Conservation (phyloP, 35 echinoderm and acorn worm species). For the Heliocidaris tuberculata region DNA sequence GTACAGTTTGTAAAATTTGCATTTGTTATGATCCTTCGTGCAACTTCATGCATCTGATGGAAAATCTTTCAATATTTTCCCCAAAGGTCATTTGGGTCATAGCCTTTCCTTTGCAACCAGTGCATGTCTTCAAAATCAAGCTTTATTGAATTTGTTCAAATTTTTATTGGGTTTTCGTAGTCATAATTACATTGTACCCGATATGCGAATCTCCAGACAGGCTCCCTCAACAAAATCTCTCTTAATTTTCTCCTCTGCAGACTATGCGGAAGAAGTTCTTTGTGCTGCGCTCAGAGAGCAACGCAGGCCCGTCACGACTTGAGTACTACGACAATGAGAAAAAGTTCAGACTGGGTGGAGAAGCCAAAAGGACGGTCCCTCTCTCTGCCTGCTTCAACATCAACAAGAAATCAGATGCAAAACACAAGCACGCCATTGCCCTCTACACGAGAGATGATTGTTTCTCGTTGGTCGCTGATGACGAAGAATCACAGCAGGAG, state of each 20-base stretch:
- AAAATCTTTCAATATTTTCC: too few relatives aligned
- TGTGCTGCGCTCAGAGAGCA: slow-evolving; percentile 77
- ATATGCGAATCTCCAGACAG: background rate
- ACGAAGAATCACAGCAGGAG: slow-evolving; percentile 75
- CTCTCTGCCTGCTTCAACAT: slow-evolving; percentile 93
- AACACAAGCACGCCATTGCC: slow-evolving; percentile 80
- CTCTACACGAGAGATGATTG: slow-evolving; percentile 89
- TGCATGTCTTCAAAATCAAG: background rate
- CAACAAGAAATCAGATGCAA: slow-evolving; percentile 83
- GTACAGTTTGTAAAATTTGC: too few relatives aligned
- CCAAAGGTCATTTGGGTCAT: too few relatives aligned
- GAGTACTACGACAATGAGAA: slow-evolving; percentile 99
- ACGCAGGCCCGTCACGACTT: slow-evolving; percentile 63
- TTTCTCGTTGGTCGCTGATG: slow-evolving; percentile 77
- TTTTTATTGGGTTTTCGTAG: background rate
- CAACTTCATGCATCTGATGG: too few relatives aligned
- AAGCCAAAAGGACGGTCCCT: slow-evolving; percentile 73
- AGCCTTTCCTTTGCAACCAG: too few relatives aligned
- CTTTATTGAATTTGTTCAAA: background rate
- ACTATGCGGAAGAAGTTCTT: slow-evolving; percentile 99
- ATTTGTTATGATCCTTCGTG: too few relatives aligned
- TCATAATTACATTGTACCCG: background rate
- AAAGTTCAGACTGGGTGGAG: slow-evolving; percentile 73
- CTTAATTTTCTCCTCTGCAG: slow-evolving; percentile 46
- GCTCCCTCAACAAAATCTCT: background rate